These are phyloP conservation scores for Nomia melanderi DNA, from an alignment of 1,140 invertebrate species.

Conservation along the genomic window DNA sequence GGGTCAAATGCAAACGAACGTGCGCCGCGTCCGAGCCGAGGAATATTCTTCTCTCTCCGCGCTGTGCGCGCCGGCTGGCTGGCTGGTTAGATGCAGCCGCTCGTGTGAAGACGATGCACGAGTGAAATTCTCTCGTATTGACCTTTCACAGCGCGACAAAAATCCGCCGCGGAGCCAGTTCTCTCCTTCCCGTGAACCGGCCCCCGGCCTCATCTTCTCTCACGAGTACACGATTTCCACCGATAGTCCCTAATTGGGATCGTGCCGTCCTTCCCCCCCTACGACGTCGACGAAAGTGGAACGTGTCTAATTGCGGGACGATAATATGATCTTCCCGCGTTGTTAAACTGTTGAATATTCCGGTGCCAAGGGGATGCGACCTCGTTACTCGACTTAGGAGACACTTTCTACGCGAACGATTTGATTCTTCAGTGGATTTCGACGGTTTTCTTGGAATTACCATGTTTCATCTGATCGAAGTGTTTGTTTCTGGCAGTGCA, in stretches of 20 bases:
- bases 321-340: conserved; percentile 56
- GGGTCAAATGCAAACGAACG: conserved; percentile 46
- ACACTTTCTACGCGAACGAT: not conserved
- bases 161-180: conserved; percentile 76
- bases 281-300: conserved; percentile 51
- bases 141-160: conserved; percentile 76
- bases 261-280: conserved; percentile 33
- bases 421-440: not conserved
- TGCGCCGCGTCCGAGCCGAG: conserved; percentile 12
- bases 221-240: conserved; percentile 63
- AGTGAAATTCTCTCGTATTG: conserved; percentile 79
- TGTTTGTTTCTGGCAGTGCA: too few relatives aligned
- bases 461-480: too few relatives aligned
- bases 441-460: not conserved
- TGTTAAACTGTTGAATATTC: conserved; percentile 44
- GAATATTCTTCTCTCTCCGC: conserved; percentile 24
- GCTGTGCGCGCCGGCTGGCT: conserved; percentile 29
- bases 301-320: conserved; percentile 47
- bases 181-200: conserved; percentile 38
- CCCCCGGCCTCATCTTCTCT: conserved; percentile 41
- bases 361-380: conserved; percentile 24
- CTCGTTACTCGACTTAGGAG: not conserved
- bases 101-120: conserved; percentile 73
- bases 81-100: conserved; percentile 41
- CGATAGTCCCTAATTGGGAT: conserved; percentile 64